Conservation (phyloP, 2,113 vertebrate species). For the Planiliza haematocheilus region DNA sequence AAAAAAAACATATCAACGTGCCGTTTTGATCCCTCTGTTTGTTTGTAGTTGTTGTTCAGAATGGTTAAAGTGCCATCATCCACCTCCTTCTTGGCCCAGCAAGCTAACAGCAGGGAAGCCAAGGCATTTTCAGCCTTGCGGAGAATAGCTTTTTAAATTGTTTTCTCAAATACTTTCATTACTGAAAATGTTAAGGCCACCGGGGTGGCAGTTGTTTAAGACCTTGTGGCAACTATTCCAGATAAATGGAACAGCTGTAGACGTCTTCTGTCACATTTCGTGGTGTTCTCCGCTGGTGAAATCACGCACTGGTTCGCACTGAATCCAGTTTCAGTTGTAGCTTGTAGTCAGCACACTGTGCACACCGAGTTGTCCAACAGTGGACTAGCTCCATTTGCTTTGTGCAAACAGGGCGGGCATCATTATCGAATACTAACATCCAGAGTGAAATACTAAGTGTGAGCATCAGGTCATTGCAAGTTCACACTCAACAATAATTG, state of each 20-base stretch:
- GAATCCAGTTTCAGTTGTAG: too few relatives aligned
- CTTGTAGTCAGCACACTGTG: slow-evolving; percentile 15
- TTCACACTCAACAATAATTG: too few relatives aligned
- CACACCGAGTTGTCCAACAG: too few relatives aligned
- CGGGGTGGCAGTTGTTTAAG: slow-evolving; percentile 42
- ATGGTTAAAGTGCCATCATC: slow-evolving; percentile 15
- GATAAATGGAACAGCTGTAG: slow-evolving; percentile 17
- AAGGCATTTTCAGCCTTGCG: slow-evolving; percentile 23
- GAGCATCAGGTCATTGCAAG: too few relatives aligned
- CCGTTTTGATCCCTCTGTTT: background rate
- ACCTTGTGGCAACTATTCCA: background rate
- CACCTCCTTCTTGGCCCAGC: background rate
- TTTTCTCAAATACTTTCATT: slow-evolving; percentile 58
- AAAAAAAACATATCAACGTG: background rate
- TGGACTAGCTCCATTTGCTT: too few relatives aligned
- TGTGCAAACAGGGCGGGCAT: too few relatives aligned
- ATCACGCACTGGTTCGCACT: background rate
- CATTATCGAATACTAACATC: too few relatives aligned
- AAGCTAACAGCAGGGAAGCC: slow-evolving; percentile 9
- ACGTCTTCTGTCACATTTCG: slow-evolving; percentile 9
- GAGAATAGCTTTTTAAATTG: slow-evolving; percentile 46
- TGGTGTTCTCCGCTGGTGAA: slow-evolving; percentile 15
- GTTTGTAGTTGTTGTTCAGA: slow-evolving; percentile 24
- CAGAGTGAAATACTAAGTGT: too few relatives aligned
- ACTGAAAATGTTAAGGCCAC: slow-evolving; percentile 32